These are phyloP conservation scores for Drosophila rubida DNA, from an alignment of 2,888 invertebrate genomes.

Conservation along the genomic window DNA sequence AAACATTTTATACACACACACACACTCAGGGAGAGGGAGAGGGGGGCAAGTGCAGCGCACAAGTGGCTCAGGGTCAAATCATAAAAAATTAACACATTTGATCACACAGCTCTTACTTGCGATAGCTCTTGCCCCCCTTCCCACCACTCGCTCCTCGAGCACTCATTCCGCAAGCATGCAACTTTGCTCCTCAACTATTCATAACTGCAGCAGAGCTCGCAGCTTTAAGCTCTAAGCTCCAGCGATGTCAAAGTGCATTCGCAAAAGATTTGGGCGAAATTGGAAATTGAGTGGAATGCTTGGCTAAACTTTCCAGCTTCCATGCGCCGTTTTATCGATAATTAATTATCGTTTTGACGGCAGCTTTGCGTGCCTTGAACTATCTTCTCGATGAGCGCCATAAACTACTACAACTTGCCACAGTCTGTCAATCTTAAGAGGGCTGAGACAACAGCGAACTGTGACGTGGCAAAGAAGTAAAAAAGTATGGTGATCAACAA, in stretches of 20 bases:
- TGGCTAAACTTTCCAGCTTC: no score
- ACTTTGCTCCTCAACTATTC: neutral
- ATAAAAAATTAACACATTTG: constrained; percentile 53
- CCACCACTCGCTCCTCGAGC: constrained; percentile 5
- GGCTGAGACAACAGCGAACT: neutral
- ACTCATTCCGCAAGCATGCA: constrained; percentile 1
- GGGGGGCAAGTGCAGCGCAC: neutral
- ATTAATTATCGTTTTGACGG: no score
- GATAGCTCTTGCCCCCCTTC: neutral
- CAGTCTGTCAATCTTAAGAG: neutral
- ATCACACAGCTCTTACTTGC: constrained; percentile 31
- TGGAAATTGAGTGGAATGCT: no score
- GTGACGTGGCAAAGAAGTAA: neutral
- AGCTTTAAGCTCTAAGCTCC: neutral
- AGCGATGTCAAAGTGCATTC: neutral
- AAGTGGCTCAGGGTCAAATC: constrained; percentile 35
- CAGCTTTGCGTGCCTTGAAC: no score
- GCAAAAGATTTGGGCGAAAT: no score
- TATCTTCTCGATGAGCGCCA: no score
- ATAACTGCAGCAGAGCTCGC: neutral
- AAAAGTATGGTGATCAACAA: neutral
- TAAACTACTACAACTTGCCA: no score
- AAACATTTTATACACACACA: constrained; percentile 24
- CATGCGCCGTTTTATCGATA: no score
- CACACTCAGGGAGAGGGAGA: neutral